Evolutionary conservation across 2,113 vertebrate species (phyloP), one percentile per base, ranked within the genome.

Genomic region (Hypomesus transpacificus): DNA sequence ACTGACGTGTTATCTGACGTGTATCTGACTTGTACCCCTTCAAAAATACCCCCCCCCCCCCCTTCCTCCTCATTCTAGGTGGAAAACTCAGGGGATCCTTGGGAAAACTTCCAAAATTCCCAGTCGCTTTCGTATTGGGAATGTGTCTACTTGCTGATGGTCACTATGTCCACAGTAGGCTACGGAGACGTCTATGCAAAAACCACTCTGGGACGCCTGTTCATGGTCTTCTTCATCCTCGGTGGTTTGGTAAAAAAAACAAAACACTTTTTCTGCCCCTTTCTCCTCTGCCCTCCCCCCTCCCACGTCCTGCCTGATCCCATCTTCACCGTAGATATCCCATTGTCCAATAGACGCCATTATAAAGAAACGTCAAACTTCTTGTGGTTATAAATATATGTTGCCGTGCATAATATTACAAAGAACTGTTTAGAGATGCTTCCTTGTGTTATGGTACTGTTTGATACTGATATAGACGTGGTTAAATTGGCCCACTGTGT

Each of bases 211-310:
- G 97, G 97, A 50, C 96, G 96, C 66, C 96, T 99, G 89, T 99
- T 99, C 90, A 99, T 99, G 97, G 97, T 99, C 91, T 99, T 99
- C 94, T 99, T 99, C 95, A 99, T 99, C 93, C 97, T 99, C 73
- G 97, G 97, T 85, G 97, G 97, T 94, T 93, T 99, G 97, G 97
- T 99, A 98, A 98, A 98, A 94, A 78, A 54, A 66, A n/a, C 21
- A 60, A 70, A 58, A 51, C 17, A 5, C 81, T 88, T 89, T 69
- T 89, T 87, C 63, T 64, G 56, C 82, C 65, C 69, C 69, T 75
- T 73, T 61, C 65, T 69, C 68, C 50, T 58, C 64, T 71, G 59
- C 31, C 1, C 7, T 50, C 66, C 54, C 56, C 69, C 67, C 62
- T 34, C 63, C 73, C 62, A 67, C 54, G 74, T 75, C 85, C 85